These are phyloP conservation scores for Helicoverpa zea DNA, from an alignment of 1,140 invertebrate species.

Conservation along the genomic window DNA sequence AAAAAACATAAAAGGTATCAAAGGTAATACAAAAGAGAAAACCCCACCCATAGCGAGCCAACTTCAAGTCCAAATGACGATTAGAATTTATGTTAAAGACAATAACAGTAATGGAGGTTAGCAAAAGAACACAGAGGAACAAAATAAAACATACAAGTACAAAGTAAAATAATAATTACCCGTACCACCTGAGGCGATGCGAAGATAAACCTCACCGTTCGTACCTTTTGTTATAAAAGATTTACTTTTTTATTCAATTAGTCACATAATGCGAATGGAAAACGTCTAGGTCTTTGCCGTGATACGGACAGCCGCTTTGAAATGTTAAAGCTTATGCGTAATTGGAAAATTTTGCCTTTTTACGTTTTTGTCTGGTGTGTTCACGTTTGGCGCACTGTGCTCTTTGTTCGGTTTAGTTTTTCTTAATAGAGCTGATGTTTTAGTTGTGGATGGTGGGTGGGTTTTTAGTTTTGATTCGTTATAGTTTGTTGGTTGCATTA, in stretches of 20 bases:
- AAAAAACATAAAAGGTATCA: neutral
- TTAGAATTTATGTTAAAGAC: slow-evolving; percentile 69
- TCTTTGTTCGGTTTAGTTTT: slow-evolving; percentile 27
- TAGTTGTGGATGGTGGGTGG: neutral
- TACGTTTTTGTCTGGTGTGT: slow-evolving; percentile 30
- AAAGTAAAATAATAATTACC: slow-evolving; percentile 77
- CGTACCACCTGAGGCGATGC: slow-evolving; percentile 57
- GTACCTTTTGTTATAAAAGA: slow-evolving; percentile 67
- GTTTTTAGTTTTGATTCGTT: neutral
- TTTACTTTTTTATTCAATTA: slow-evolving; percentile 75
- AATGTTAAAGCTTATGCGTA: slow-evolving; percentile 46
- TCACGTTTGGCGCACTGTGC: slow-evolving; percentile 27
- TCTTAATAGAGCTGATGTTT: neutral
- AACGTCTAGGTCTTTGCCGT: slow-evolving; percentile 49
- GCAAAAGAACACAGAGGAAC: slow-evolving; percentile 66
- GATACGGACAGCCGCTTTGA: slow-evolving; percentile 50
- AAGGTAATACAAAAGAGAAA: neutral
- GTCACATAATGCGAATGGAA: slow-evolving; percentile 63
- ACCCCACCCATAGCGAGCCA: neutral
- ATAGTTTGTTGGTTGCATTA: neutral
- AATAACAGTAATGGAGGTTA: slow-evolving; percentile 61
- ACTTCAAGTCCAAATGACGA: slow-evolving; percentile 55
- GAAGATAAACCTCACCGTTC: slow-evolving; percentile 55
- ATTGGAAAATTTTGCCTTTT: slow-evolving; percentile 44
- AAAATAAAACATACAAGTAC: slow-evolving; percentile 61